phyloP scores from a whole-genome alignment of 2,113 vertebrate species.

The Myiopsitta monachus region DNA sequence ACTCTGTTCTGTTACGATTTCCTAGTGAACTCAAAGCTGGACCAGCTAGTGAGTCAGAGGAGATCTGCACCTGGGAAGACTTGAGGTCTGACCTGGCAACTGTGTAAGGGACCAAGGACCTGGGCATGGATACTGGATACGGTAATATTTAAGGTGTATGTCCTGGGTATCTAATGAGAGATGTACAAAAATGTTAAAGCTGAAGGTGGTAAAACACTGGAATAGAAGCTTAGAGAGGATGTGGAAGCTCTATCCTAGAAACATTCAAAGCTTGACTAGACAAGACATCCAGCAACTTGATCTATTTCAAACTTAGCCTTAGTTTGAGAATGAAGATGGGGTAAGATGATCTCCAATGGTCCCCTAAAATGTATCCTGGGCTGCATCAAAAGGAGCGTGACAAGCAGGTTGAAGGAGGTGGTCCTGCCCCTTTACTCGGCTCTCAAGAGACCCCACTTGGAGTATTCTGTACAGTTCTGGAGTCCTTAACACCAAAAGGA shows the following conservation, averaged over 20 bases:
- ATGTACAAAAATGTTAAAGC: not conserved
- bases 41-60: not conserved
- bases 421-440: not conserved
- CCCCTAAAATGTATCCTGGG: not conserved
- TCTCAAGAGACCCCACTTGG: not conserved
- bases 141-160: not conserved
- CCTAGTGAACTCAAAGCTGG: not conserved
- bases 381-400: not conserved
- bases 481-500: too few species aligned
- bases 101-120: not conserved
- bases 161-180: not conserved
- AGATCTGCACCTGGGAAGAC: not conserved
- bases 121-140: not conserved
- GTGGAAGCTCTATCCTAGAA: not conserved
- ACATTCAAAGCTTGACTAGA: not conserved
- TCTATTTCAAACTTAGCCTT: not conserved
- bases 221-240: not conserved
- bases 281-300: not conserved
- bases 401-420: not conserved
- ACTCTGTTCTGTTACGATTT: not conserved
- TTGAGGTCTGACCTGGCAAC: not conserved
- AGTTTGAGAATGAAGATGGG: not conserved
- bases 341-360: not conserved
- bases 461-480: not conserved
- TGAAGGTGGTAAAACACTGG: not conserved